Evolutionary conservation across 2,797 vertebrate genomes (phyloP), one percentile per base, ranked within the genome.

Genomic region (Lagocephalus sceleratus): DNA sequence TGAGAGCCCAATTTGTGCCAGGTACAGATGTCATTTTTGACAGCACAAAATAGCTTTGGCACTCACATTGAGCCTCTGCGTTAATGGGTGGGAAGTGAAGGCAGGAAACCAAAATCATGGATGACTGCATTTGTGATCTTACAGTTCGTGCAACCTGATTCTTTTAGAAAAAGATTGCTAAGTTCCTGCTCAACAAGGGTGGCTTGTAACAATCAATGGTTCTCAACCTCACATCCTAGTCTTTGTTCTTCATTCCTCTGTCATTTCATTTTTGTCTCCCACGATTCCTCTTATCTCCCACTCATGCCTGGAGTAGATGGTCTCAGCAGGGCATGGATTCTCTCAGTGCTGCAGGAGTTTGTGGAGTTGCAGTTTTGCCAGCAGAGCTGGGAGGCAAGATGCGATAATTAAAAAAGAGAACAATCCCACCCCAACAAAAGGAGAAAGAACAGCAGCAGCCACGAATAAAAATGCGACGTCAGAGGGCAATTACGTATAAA

Each of bases 301-400:
- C 62, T 83, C 63, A 23, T 61, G 65, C 69, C 75, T 72, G 58
- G 50, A 82, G 47, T 75, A 68, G 58, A 75, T 69, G 73, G 66
- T 73, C 79, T 74, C 79, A 80, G 75, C 71, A 66, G 77, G 81
- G 55, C 19, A 38, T 75, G 68, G 65, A 72, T 83, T 80, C 78
- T 82, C 57, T 74, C 71, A 74, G 68, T 81, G 76, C 72, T 68
- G 50, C 62, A 59, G 62, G 79, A 80, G 73, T 67, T 76, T 57
- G 58, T 63, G 42, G 48, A 74, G 68, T 63, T 60, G 66, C 76
- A 68, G 63, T 12, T 62, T 47, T 56, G 63, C 69, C 20, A 4
- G 54, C 14, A 20, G 59, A 60, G 53, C 54, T 15, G 50, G 47
- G 51, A 63, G 3, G 55, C 58, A 54, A 57, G 49, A 62, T 50